A percentile compares a stretch with the other conserved stretches of the same genome.
Conservation (phyloP, 1,140 invertebrate species). For the Philaenus spumarius region DNA sequence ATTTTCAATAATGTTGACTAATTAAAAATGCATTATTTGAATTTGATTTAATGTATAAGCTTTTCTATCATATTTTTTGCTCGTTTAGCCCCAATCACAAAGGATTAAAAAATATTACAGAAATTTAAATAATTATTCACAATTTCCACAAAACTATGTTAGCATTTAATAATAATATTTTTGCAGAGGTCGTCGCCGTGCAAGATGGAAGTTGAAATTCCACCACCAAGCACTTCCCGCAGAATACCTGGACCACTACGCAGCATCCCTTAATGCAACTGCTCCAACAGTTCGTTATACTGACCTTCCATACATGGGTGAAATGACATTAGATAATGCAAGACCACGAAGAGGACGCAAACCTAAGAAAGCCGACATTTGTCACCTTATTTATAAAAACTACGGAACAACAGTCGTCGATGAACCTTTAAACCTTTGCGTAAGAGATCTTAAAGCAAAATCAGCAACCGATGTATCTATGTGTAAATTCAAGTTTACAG, state of each 20-base stretch:
- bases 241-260: slow-evolving; percentile 72
- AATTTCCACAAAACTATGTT: too few relatives aligned
- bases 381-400: slow-evolving; percentile 85
- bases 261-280: slow-evolving; percentile 51
- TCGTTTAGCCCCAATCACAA: too few relatives aligned
- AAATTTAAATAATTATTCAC: too few relatives aligned
- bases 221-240: slow-evolving; percentile 73
- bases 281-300: slow-evolving; percentile 56
- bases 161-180: too few relatives aligned
- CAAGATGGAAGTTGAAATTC: slow-evolving; percentile 70
- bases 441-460: slow-evolving; percentile 49
- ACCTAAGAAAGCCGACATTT: slow-evolving; percentile 81
- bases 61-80: too few relatives aligned
- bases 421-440: slow-evolving; percentile 77
- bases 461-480: slow-evolving; percentile 52
- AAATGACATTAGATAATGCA: slow-evolving; percentile 79
- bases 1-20: too few relatives aligned
- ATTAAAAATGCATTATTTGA: too few relatives aligned
- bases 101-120: too few relatives aligned
- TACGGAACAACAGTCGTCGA: slow-evolving; percentile 68
- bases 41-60: too few relatives aligned
- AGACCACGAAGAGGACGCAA: slow-evolving; percentile 75
- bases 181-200: slow-evolving; percentile 52
- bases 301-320: slow-evolving; percentile 85
- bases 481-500: slow-evolving; percentile 89